Percentiles rank a stretch among this genome's conserved stretches.
These are phyloP conservation scores for Psittacula echo DNA, from an alignment of 2,797 vertebrate species.

Conservation along the genomic window DNA sequence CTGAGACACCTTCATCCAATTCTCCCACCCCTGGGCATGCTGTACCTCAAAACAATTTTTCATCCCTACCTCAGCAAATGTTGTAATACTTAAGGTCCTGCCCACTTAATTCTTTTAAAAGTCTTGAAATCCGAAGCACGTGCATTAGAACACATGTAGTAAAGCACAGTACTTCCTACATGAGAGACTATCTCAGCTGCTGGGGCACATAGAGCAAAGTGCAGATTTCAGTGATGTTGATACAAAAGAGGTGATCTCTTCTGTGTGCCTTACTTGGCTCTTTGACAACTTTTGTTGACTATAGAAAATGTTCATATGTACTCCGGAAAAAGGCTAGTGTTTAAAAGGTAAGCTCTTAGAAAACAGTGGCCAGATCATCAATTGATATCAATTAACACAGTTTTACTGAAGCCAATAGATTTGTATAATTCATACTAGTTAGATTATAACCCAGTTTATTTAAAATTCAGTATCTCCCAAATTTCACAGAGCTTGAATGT, in stretches of 20 bases:
- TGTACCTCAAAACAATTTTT: neutral
- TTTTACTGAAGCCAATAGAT: neutral
- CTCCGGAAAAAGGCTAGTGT: neutral
- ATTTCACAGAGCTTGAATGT: neutral
- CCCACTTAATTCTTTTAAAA: neutral
- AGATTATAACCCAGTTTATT: neutral
- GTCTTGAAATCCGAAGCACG: neutral
- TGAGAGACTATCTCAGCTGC: neutral
- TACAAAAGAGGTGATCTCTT: neutral
- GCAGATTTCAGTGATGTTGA: neutral
- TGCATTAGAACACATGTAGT: neutral
- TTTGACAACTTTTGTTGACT: neutral
- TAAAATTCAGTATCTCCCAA: neutral
- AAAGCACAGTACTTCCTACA: neutral
- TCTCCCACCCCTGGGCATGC: accelerated
- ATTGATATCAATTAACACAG: neutral
- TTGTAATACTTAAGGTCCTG: neutral
- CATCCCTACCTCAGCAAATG: neutral
- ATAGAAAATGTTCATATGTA: neutral
- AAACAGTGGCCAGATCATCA: neutral
- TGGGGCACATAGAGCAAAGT: neutral
- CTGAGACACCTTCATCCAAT: neutral
- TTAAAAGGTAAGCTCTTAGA: neutral
- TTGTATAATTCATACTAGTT: neutral
- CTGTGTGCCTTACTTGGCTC: neutral